Evolutionary conservation across 2,113 vertebrate species (phyloP).

Genomic region (Trematocara zebra): DNA sequence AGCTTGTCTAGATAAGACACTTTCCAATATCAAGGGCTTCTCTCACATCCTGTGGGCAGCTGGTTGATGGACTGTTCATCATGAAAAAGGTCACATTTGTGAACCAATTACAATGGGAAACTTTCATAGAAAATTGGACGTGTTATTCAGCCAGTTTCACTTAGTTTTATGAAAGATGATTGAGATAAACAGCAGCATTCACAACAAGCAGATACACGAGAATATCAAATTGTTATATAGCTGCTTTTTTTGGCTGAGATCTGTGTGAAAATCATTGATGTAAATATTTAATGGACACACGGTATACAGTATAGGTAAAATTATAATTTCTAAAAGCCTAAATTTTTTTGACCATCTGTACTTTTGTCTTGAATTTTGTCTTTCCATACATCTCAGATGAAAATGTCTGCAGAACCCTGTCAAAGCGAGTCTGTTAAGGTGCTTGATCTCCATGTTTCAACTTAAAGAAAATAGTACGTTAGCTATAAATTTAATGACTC

Average conservation of each 20-base stretch:
- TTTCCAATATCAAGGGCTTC: conserved; percentile 45
- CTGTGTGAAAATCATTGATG: background rate
- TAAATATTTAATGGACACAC: background rate
- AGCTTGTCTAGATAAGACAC: conserved; percentile 44
- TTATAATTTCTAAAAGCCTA: fast-evolving
- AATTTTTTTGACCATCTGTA: background rate
- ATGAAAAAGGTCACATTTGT: conserved; percentile 67
- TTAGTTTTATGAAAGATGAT: background rate
- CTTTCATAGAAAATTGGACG: conserved; percentile 14
- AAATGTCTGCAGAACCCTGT: background rate
- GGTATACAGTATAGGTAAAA: background rate
- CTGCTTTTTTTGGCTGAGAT: background rate
- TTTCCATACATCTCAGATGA: conserved; percentile 29
- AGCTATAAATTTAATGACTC: conserved; percentile 29
- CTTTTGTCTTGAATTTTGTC: background rate
- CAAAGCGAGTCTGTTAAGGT: conserved; percentile 19
- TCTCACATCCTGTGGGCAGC: conserved; percentile 45
- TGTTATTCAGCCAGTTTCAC: background rate
- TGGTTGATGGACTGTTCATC: conserved; percentile 48
- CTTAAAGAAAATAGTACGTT: conserved; percentile 38
- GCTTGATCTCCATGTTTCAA: conserved; percentile 20
- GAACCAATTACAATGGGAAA: conserved; percentile 47
- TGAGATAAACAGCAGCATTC: background rate
- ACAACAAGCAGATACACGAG: background rate
- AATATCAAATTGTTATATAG: background rate